phyloP scores from a whole-genome alignment of 2,797 vertebrate genomes.

The Onychomys torridus region DNA sequence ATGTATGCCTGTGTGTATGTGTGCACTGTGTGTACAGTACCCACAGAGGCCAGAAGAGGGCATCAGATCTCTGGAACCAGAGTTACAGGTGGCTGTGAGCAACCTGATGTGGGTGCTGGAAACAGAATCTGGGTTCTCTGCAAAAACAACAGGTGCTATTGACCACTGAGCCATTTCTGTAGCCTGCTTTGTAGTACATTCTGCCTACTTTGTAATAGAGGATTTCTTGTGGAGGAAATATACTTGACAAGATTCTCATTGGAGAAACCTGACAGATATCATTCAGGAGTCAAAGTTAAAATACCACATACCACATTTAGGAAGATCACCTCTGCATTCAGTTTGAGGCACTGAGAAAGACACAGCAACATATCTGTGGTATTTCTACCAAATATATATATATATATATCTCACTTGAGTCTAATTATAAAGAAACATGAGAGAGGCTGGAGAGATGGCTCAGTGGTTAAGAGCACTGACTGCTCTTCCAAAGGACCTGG shows the following conservation, averaged over 20 bases:
- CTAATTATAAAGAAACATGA: background rate
- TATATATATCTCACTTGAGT: background rate
- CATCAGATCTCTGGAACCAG: background rate
- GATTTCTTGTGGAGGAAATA: background rate
- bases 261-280: background rate
- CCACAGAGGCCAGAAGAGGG: background rate
- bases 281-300: background rate
- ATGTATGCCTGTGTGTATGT: background rate
- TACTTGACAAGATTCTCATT: background rate
- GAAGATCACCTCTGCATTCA: background rate
- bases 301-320: no score
- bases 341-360: background rate
- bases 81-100: background rate
- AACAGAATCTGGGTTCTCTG: background rate
- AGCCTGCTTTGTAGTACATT: background rate
- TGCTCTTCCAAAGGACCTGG: no score
- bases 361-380: background rate
- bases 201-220: background rate
- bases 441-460: no score
- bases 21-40: background rate
- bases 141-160: background rate
- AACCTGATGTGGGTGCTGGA: background rate
- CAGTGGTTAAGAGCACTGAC: no score
- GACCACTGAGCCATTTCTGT: background rate
- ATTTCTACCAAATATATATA: slow-evolving; percentile 10